Conservation (phyloP, 2,113 vertebrate genomes). For the Atractosteus spatula region DNA sequence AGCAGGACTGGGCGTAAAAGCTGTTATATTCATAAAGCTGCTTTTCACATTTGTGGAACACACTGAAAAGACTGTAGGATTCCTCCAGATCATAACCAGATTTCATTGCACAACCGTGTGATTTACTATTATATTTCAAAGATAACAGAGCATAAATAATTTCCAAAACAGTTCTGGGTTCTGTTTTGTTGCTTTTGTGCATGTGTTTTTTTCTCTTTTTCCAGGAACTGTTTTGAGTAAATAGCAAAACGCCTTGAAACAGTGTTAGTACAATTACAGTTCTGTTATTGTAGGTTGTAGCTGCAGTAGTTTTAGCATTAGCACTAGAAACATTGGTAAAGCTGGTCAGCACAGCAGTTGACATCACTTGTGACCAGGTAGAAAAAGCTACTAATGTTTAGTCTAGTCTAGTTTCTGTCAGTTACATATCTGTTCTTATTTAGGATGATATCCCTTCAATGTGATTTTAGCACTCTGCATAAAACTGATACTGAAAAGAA, state of each 20-base stretch:
- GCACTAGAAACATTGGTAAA: not conserved
- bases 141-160: too few species aligned
- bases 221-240: conserved; percentile 4
- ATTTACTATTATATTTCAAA: too few species aligned
- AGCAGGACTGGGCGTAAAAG: too few species aligned
- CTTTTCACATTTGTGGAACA: too few species aligned
- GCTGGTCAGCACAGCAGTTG: not conserved
- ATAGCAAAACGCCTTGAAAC: not conserved
- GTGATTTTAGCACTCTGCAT: conserved; percentile 1
- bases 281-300: not conserved
- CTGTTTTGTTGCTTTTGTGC: not conserved
- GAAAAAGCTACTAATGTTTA: not conserved
- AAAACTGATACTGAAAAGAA: not conserved
- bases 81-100: too few species aligned
- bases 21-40: too few species aligned
- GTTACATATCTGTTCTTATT: too few species aligned
- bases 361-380: not conserved
- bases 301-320: not conserved
- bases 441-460: too few species aligned
- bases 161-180: not conserved
- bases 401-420: not conserved
- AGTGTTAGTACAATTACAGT: not conserved
- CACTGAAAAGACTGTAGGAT: too few species aligned
- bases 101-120: too few species aligned
- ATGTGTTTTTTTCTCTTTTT: not conserved